Percentiles rank a stretch among this genome's conserved stretches.
phyloP scores from a whole-genome alignment of 2,113 vertebrate genomes.

The Verasper variegatus region DNA sequence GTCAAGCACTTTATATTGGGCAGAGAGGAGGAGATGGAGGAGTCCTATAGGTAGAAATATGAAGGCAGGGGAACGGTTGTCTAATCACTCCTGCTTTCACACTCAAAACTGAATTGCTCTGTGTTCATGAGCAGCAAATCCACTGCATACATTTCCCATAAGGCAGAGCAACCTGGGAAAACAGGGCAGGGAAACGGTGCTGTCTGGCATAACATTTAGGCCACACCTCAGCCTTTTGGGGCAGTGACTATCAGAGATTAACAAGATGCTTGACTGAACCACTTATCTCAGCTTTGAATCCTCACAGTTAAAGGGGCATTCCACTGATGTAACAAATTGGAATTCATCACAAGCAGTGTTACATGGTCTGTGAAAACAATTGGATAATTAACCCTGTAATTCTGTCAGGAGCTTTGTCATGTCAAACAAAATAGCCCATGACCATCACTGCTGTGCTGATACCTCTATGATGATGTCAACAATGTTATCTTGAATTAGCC shows the following conservation, averaged over 20 bases:
- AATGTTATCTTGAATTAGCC: neutral
- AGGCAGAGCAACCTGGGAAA: conserved; percentile 3
- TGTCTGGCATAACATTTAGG: too few species aligned
- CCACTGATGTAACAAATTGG: neutral
- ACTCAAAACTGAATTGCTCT: conserved; percentile 5
- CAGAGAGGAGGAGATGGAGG: conserved; percentile 20
- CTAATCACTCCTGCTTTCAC: conserved; percentile 9
- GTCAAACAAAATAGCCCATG: too few species aligned
- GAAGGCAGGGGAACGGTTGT: conserved; percentile 22
- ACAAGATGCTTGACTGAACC: neutral
- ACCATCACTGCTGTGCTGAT: neutral
- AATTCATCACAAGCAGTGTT: neutral
- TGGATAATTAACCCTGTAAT: neutral
- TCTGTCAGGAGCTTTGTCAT: too few species aligned
- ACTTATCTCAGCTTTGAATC: neutral
- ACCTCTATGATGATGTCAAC: neutral
- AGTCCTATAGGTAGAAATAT: conserved; percentile 24
- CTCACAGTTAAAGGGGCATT: neutral
- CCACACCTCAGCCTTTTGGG: neutral
- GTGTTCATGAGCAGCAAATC: conserved; percentile 16
- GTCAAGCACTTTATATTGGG: conserved; percentile 82
- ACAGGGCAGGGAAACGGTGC: neutral
- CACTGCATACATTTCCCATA: conserved; percentile 11
- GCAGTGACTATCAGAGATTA: neutral
- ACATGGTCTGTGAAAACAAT: neutral